These are phyloP conservation scores for Argentina silus DNA, from an alignment of 2,797 vertebrate species.

Conservation along the genomic window DNA sequence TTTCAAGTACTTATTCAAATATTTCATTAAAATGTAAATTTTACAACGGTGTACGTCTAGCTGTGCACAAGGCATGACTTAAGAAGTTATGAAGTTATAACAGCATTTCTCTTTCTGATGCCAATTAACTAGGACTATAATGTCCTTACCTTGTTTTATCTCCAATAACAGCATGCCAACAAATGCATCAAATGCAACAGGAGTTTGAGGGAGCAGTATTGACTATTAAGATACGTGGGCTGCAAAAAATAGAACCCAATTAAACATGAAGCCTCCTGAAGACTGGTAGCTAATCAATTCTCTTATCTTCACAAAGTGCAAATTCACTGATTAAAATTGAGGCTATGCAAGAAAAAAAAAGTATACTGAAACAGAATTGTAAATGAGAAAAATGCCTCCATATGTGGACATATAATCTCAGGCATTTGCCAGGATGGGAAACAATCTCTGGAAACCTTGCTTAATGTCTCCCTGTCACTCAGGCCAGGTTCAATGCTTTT, in stretches of 20 bases:
- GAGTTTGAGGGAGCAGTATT: constrained; percentile 64
- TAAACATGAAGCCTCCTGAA: constrained; percentile 69
- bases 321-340: constrained; percentile 77
- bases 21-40: constrained; percentile 92
- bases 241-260: constrained; percentile 56
- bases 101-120: constrained; percentile 73
- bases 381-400: constrained; percentile 48
- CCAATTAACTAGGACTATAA: constrained; percentile 79
- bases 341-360: constrained; percentile 52
- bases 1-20: constrained; percentile 90
- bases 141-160: constrained; percentile 82
- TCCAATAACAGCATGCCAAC: constrained; percentile 64
- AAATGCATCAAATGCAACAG: constrained; percentile 73
- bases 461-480: constrained; percentile 41
- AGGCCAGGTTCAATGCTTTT: constrained; percentile 27
- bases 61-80: constrained; percentile 86
- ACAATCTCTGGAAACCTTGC: constrained; percentile 39
- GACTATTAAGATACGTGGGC: constrained; percentile 66
- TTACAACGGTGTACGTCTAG: constrained; percentile 78
- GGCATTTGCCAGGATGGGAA: constrained; percentile 55
- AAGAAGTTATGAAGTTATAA: constrained; percentile 86
- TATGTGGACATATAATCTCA: constrained; percentile 42
- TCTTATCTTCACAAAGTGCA: constrained; percentile 79
- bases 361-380: constrained; percentile 50
- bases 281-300: constrained; percentile 76